phyloP scores from a whole-genome alignment of 2,113 vertebrate genomes.

The Danionella cerebrum region DNA sequence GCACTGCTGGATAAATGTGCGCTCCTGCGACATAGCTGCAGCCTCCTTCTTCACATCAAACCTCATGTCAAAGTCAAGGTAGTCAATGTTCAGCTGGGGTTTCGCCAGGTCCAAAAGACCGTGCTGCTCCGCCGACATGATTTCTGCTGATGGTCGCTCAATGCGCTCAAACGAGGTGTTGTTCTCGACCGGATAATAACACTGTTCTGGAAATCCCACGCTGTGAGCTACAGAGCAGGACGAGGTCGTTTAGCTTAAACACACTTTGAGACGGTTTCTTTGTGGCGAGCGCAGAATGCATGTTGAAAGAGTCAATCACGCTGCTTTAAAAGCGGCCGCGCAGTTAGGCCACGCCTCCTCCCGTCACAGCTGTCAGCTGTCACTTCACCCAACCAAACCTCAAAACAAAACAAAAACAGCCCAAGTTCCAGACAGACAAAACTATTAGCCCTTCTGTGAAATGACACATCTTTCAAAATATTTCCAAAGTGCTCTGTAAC shows the following conservation, averaged over 20 bases:
- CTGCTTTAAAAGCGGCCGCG: slow-evolving; percentile 22
- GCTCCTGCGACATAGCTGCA: slow-evolving; percentile 78
- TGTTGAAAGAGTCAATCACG: slow-evolving; percentile 16
- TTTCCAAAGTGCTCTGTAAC: too few relatives aligned
- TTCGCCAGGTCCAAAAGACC: slow-evolving; percentile 79
- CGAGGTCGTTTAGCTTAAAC: too few relatives aligned
- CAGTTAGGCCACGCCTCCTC: slow-evolving; percentile 7
- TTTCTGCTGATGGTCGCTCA: slow-evolving; percentile 29
- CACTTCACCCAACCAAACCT: background rate
- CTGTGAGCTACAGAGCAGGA: too few relatives aligned
- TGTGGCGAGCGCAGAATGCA: background rate
- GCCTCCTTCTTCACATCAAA: slow-evolving; percentile 95
- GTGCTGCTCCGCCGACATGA: slow-evolving; percentile 82
- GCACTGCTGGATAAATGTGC: slow-evolving; percentile 84
- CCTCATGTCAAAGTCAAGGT: slow-evolving; percentile 93
- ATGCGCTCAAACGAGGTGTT: too few relatives aligned
- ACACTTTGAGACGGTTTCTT: background rate
- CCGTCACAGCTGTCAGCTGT: background rate
- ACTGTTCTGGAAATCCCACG: too few relatives aligned
- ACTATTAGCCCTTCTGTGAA: too few relatives aligned
- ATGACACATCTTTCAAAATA: too few relatives aligned
- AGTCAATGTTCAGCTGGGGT: slow-evolving; percentile 83
- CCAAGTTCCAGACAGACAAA: too few relatives aligned
- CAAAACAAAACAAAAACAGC: background rate
- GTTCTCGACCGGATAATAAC: too few relatives aligned